Base-by-base conservation (phyloP, 2,113 vertebrate species). In the Lycaon pictus region DNA sequence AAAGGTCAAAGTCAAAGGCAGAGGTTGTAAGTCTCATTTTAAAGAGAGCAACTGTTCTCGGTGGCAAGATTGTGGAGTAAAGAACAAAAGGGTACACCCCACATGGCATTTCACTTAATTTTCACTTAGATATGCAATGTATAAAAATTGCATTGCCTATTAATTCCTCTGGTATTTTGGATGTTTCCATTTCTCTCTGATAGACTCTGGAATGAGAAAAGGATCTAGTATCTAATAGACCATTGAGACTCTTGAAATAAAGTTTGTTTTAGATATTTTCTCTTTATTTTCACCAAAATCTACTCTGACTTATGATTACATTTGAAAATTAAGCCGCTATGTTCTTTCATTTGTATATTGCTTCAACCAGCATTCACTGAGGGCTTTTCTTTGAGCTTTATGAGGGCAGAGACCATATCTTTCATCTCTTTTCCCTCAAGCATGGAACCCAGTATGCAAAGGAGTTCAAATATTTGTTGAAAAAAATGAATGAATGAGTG, bases 191-290 rank as follows among this genome's bases (percentile, higher is more conserved):
- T 80, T 71, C 43, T 83, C 55, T 69, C 11, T 60, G 20, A 56
- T 3, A 37, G 25, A 84, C 32, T 23, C 2, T 74, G 25, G 32
- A 72, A 85, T 51, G 32, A 92, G 22, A 96, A 88, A 65, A 32
- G 62, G 13, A 62, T 88, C 48, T 94, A 56, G n/a, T n/a, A 90
- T 32, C 58, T 72, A 32, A 27, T 2, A 71, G 11, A 19, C 13
- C 76, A 32, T 37, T 94, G 37, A 20, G 27, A 96, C 37, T 51
- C 62, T 93, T 93, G 91, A 89, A 79, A 93, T 71, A 60, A 79
- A 3, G 11, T 67, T 86, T 10, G 22, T 86, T 82, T 94, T 94
- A 82, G 27, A 27, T 76, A 82, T 81, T 87, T 7, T 84, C 69
- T 79, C 20, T 93, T 81, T 92, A 43, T 89, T 74, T 80, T 23